Evolutionary conservation across 2,888 invertebrate species (phyloP).

Genomic region (Eudemis profundana): DNA sequence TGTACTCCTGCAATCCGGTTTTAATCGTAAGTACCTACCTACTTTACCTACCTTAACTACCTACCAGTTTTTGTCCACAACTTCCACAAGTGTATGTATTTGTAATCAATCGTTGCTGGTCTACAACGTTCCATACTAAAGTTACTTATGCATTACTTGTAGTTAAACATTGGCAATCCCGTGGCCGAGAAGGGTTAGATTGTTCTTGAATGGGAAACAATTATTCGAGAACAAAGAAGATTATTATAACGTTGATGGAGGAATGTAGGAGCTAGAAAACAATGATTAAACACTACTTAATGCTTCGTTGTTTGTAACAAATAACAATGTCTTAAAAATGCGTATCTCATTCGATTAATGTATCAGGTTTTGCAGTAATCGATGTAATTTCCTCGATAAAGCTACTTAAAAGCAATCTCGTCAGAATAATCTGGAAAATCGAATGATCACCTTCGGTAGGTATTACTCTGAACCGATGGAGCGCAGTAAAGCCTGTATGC

Average conservation of each 20-base stretch:
- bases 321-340: conserved; percentile 3
- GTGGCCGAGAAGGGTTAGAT: no score
- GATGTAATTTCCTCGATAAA: conserved; percentile 10
- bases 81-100: no score
- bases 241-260: not conserved
- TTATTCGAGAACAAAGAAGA: not conserved
- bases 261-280: conserved; percentile 3
- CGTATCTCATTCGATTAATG: conserved; percentile 15
- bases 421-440: conserved; percentile 17
- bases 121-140: no score
- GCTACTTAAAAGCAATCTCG: not conserved
- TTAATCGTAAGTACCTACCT: conserved; percentile 8
- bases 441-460: conserved; percentile 7
- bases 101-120: no score
- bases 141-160: no score
- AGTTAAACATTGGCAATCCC: no score
- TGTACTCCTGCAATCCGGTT: conserved; percentile 13
- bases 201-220: not conserved
- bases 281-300: conserved; percentile 1
- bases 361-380: conserved; percentile 17
- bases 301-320: not conserved
- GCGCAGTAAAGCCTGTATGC: conserved; percentile 16
- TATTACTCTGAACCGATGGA: conserved; percentile 14
- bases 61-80: not conserved
- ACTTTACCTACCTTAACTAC: not conserved